These are phyloP conservation scores for Rotaria socialis DNA, from an alignment of 2,888 invertebrate genomes.

Conservation along the genomic window DNA sequence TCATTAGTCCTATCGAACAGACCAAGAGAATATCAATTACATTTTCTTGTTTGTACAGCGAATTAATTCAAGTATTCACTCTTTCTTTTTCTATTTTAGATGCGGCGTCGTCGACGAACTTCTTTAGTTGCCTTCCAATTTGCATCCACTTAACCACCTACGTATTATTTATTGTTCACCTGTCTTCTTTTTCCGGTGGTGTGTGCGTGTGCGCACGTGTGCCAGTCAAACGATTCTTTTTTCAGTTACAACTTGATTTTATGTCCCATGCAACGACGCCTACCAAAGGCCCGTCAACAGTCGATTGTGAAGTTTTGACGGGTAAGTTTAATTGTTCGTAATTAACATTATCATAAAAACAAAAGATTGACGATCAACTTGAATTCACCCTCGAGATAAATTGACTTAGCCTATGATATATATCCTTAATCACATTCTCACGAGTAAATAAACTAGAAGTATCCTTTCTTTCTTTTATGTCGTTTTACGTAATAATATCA, in stretches of 20 bases:
- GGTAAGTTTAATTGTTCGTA: not conserved
- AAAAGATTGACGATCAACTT: not conserved
- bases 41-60: not conserved
- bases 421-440: too few species aligned
- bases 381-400: not conserved
- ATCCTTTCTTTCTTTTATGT: not conserved
- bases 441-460: too few species aligned
- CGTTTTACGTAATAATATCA: not conserved
- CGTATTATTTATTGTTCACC: not conserved
- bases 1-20: not conserved
- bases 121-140: not conserved
- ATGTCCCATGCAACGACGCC: conserved; percentile 24
- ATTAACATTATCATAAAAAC: not conserved
- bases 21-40: not conserved
- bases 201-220: not conserved
- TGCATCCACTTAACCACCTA: not conserved
- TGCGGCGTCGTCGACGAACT: not conserved
- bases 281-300: conserved; percentile 16
- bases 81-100: not conserved
- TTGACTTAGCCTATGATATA: too few species aligned
- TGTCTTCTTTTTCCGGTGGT: conserved; percentile 5
- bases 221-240: not conserved
- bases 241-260: not conserved
- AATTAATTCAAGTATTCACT: not conserved
- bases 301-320: conserved; percentile 11